Percentiles rank a stretch among this genome's conserved stretches.
phyloP scores from a whole-genome alignment of 2,113 vertebrate species.

The Alouatta palliata region DNA sequence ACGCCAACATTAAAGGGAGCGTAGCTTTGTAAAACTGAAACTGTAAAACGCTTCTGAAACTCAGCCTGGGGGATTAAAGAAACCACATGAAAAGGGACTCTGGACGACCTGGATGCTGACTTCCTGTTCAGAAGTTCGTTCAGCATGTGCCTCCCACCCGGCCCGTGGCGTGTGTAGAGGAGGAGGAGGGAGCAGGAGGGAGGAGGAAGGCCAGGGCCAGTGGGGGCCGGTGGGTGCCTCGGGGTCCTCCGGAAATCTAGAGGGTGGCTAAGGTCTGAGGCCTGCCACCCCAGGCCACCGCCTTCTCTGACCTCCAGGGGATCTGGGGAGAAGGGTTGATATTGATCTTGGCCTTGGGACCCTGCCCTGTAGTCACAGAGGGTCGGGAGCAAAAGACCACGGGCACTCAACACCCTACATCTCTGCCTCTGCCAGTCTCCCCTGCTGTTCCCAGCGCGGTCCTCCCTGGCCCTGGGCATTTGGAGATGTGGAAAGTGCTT shows the following conservation, averaged over 20 bases:
- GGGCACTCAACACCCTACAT: fast-evolving
- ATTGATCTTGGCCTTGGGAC: background rate
- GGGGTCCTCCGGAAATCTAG: background rate
- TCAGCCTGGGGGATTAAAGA: slow-evolving; percentile 92
- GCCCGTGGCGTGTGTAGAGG: background rate
- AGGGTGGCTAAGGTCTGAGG: background rate
- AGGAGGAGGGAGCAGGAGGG: background rate
- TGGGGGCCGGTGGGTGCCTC: background rate
- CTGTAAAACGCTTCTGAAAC: slow-evolving; percentile 90
- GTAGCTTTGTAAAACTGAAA: slow-evolving; percentile 93
- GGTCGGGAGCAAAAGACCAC: background rate
- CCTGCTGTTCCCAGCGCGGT: background rate
- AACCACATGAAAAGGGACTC: slow-evolving; percentile 94
- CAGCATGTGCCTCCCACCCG: slow-evolving; percentile 94
- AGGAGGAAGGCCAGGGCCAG: background rate
- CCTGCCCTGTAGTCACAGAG: background rate
- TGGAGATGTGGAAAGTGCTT: fast-evolving
- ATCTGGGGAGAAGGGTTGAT: background rate
- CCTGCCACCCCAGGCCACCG: fast-evolving
- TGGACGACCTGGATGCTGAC: slow-evolving; percentile 90
- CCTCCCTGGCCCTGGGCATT: background rate
- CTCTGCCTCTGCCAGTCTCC: background rate
- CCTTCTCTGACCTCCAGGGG: background rate
- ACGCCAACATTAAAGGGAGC: slow-evolving; percentile 96
- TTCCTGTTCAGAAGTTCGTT: slow-evolving; percentile 95